Evolutionary conservation across 2,888 invertebrate genomes (phyloP).

Genomic region (Anarsia innoxiella): DNA sequence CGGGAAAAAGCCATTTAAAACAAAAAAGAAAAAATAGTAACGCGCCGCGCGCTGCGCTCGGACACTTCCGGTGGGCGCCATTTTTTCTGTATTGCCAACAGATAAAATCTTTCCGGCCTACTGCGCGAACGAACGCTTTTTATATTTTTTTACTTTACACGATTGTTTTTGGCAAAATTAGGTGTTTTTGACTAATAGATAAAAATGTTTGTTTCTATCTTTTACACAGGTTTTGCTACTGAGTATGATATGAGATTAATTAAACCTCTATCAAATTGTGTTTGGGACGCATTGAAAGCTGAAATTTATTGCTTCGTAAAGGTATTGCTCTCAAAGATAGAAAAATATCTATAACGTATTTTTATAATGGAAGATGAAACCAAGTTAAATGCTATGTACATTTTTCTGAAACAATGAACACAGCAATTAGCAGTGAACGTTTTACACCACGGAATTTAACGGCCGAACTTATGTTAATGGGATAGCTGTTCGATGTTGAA

Average conservation of each 20-base stretch:
- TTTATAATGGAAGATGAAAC: too few species aligned
- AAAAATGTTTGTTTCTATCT: slow-evolving; percentile 1
- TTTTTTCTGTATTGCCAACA: slow-evolving; percentile 76
- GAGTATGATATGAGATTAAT: too few species aligned
- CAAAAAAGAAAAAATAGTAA: slow-evolving; percentile 73
- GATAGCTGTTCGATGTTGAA: slow-evolving; percentile 72
- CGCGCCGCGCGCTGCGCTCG: slow-evolving; percentile 69
- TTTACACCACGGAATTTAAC: slow-evolving; percentile 71
- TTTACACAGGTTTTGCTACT: too few species aligned
- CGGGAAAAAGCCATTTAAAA: slow-evolving; percentile 76
- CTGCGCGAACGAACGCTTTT: slow-evolving; percentile 66
- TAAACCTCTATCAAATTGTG: too few species aligned
- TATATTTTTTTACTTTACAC: slow-evolving; percentile 55
- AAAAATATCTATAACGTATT: too few species aligned
- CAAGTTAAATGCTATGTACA: too few species aligned
- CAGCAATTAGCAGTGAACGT: slow-evolving; percentile 60
- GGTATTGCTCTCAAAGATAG: too few species aligned
- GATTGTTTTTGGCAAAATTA: slow-evolving; percentile 61
- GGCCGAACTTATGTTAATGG: slow-evolving; percentile 73
- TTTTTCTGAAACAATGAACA: slow-evolving; percentile 47
- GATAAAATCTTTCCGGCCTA: slow-evolving; percentile 76
- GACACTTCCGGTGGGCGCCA: slow-evolving; percentile 76
- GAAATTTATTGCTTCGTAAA: too few species aligned
- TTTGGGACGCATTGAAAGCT: too few species aligned
- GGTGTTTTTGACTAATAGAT: slow-evolving; percentile 23